phyloP scores from a whole-genome alignment of 2,888 invertebrate genomes.

The Metallyticus violacea region DNA sequence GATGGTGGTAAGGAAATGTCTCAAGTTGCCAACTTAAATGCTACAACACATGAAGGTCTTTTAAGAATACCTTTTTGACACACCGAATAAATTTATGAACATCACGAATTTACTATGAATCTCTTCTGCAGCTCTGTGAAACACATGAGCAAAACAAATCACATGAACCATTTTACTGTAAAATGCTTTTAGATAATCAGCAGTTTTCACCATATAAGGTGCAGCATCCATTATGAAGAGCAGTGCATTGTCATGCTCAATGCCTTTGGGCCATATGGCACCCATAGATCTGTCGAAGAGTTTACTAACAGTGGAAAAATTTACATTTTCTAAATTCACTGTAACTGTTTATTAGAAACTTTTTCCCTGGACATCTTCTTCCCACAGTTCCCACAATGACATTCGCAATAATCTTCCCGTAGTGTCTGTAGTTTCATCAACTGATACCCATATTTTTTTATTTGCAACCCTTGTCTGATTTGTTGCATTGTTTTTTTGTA shows the following conservation, averaged over 20 bases:
- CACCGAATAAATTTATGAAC: too few species aligned
- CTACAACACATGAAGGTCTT: neutral
- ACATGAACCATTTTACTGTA: neutral
- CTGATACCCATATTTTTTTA: neutral
- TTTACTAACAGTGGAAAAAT: neutral
- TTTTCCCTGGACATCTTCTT: neutral
- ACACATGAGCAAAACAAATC: neutral
- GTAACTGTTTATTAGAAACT: neutral
- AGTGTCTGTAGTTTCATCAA: neutral
- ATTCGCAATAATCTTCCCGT: neutral
- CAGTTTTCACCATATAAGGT: neutral
- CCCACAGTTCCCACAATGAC: neutral
- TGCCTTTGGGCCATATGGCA: neutral
- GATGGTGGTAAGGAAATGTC: neutral
- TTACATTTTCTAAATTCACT: neutral
- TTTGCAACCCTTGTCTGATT: neutral
- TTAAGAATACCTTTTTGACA: neutral
- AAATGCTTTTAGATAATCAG: neutral
- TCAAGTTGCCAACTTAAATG: neutral
- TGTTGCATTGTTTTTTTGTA: neutral
- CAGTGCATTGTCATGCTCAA: conserved; percentile 9
- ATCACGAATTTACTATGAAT: neutral
- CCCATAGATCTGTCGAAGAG: neutral
- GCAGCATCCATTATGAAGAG: neutral
- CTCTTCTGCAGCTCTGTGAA: neutral